Base-by-base conservation (phyloP, 1,140 invertebrate genomes). In the Aphaenogaster ashmeadi region DNA sequence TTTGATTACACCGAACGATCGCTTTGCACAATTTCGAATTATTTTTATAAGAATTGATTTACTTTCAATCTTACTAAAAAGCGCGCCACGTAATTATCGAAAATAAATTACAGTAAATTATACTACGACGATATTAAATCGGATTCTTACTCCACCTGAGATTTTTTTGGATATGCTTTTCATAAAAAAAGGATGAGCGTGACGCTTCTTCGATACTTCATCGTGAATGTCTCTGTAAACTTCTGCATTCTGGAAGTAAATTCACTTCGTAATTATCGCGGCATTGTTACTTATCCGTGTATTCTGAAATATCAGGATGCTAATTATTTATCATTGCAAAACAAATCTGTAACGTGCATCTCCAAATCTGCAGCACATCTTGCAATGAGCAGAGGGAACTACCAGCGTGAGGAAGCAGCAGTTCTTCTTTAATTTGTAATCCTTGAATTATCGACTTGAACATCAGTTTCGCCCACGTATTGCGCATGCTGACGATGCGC, bases 391-490 rank as follows among this genome's bases (percentile, higher is more conserved):
- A 54, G 27, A 74, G 18, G 5, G 2, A 41, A 41, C 15, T 44
- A 15, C n/a, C 72, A 36, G 27, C 4, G 0, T 38, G n/a, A 18
- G 38, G 18, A 11, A 74, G 36, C 8, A 52, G 71, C 52, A 75
- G 52, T 75, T 58, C 11, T 77, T 77, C 74, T 77, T 77, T 77
- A 77, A 41, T 77, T 77, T 52, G 27, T 33, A 77, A 77, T 77
- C 11, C 74, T 77, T 56, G 52, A 75, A 41, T 75, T 77, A 77
- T 77, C 36, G 54, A 58, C 38, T 58, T 56, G 69, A 15, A 54
- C 69, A 72, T 58, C 21, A 52, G n/a, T 52, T 52, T 72, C 69
- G 33, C n/a, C 36, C 36, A 41, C 36, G 18, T 75, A 56, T 41
- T 38, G 50, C 50, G 33, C 44, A 21, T 54, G 50, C 33, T 74